Evolutionary conservation across 2,888 invertebrate genomes (phyloP).

Genomic region (Chromoteleia sp.): DNA sequence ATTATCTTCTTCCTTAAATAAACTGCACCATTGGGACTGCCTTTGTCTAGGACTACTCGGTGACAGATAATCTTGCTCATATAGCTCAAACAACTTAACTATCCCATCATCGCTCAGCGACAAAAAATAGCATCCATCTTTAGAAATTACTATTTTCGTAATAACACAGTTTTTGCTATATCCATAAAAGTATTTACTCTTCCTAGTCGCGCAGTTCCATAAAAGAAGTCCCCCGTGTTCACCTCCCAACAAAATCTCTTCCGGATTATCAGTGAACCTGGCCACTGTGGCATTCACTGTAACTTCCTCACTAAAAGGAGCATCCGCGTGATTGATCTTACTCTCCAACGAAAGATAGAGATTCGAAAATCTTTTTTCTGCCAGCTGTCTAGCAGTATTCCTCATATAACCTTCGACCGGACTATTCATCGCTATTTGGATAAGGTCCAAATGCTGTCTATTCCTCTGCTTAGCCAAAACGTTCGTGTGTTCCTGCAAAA

Average conservation of each 20-base stretch:
- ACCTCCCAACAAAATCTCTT: conserved; percentile 85
- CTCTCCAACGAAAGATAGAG: conserved; percentile 88
- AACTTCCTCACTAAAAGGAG: conserved; percentile 85
- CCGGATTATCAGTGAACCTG: conserved; percentile 85
- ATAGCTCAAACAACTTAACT: conserved; percentile 85
- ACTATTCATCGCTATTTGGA: conserved; percentile 90
- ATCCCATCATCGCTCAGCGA: conserved; percentile 87
- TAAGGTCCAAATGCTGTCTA: conserved; percentile 86
- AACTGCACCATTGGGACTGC: conserved; percentile 77
- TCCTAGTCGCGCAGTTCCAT: conserved; percentile 87
- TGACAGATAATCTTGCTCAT: conserved; percentile 70
- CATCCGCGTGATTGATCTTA: conserved; percentile 50
- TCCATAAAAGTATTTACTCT: conserved; percentile 83
- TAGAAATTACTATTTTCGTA: conserved; percentile 85
- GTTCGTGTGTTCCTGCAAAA: conserved; percentile 87
- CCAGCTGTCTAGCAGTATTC: conserved; percentile 86
- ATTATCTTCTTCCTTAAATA: conserved; percentile 76
- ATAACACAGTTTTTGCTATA: conserved; percentile 73
- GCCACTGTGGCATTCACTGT: conserved; percentile 86
- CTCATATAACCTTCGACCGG: conserved; percentile 87
- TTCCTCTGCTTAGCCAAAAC: conserved; percentile 87
- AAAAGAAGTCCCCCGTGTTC: conserved; percentile 85
- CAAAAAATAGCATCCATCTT: conserved; percentile 86
- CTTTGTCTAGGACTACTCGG: conserved; percentile 78
- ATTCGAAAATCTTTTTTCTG: conserved; percentile 83